Evolutionary conservation across 2,113 vertebrate genomes (phyloP).

Genomic region (Papio anubis): DNA sequence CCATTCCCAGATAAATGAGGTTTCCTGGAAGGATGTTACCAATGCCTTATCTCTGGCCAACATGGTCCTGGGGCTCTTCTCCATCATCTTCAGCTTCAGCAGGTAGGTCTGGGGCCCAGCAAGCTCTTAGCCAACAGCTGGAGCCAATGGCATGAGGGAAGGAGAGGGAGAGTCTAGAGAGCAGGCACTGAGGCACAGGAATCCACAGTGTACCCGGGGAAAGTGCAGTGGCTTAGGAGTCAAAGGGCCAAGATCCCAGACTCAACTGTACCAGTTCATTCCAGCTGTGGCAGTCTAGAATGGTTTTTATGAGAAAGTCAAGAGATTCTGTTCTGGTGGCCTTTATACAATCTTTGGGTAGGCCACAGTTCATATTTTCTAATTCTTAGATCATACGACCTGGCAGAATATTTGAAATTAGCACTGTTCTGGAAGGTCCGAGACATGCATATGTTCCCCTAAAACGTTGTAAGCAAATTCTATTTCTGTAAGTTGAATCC

Average conservation of each 20-base stretch:
- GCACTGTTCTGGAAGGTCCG: constrained; percentile 11
- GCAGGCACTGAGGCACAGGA: background rate
- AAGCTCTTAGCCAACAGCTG: background rate
- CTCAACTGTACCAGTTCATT: background rate
- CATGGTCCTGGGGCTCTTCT: constrained; percentile 92
- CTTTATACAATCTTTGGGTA: background rate
- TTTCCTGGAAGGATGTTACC: constrained; percentile 90
- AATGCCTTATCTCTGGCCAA: constrained; percentile 92
- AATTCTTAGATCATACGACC: background rate
- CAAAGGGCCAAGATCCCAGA: background rate
- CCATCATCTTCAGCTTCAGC: constrained; percentile 92
- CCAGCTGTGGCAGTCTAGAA: background rate
- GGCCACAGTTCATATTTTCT: background rate
- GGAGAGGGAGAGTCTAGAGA: background rate
- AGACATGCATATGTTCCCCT: background rate
- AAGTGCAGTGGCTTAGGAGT: background rate
- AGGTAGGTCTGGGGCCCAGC: constrained; percentile 83
- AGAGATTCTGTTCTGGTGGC: background rate
- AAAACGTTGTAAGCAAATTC: background rate
- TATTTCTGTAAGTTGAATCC: background rate
- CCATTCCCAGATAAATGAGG: constrained; percentile 84
- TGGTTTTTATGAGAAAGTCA: constrained; percentile 7
- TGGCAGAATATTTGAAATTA: constrained; percentile 17
- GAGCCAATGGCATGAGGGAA: background rate
- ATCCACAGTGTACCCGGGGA: background rate